A percentile compares a stretch with the other conserved stretches of the same genome.
Evolutionary conservation across 2,797 vertebrate genomes (phyloP).

Genomic region (Spheniscus humboldti): DNA sequence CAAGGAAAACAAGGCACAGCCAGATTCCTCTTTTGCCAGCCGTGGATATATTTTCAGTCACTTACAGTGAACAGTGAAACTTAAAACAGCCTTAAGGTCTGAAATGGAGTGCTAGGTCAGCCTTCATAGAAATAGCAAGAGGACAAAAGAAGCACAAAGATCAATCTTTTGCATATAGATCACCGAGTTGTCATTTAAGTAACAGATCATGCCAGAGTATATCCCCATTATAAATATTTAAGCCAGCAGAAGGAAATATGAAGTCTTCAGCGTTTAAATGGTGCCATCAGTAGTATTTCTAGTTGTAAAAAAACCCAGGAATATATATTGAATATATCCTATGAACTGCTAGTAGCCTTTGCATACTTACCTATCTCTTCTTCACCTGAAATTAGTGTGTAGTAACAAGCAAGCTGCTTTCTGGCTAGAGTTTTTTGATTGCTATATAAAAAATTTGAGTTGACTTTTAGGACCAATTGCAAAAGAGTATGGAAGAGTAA

Average conservation of each 20-base stretch:
- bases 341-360: neutral
- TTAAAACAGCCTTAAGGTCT: neutral
- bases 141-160: neutral
- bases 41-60: neutral
- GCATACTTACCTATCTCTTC: neutral
- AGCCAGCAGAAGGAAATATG: neutral
- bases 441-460: neutral
- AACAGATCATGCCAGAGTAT: neutral
- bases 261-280: neutral
- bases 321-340: neutral
- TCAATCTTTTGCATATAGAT: neutral
- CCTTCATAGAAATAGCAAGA: neutral
- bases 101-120: neutral
- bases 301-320: neutral
- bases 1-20: neutral
- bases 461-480: neutral
- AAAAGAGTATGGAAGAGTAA: neutral
- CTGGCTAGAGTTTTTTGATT: neutral
- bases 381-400: neutral
- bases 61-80: neutral
- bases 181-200: neutral
- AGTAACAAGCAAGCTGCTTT: neutral
- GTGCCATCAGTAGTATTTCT: neutral
- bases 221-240: neutral
- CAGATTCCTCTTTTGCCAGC: neutral